These are phyloP conservation scores for Picathartes gymnocephalus DNA, from an alignment of 2,113 vertebrate genomes.

Conservation along the genomic window DNA sequence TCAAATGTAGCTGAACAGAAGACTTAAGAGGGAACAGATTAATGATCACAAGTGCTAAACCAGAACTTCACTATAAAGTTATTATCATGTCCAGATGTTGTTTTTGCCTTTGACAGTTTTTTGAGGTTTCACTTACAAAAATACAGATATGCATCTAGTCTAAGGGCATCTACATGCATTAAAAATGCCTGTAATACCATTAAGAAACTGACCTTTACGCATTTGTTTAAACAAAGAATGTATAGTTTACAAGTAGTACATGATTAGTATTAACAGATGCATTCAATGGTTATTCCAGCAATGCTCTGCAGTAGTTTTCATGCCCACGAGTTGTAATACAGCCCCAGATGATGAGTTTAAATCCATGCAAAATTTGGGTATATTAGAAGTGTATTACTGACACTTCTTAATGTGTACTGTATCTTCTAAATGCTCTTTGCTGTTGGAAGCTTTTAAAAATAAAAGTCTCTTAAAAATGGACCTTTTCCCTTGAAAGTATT, in stretches of 20 bases:
- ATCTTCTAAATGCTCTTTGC: not conserved
- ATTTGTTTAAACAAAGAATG: not conserved
- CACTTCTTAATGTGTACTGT: not conserved
- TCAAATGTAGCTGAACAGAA: conserved; percentile 25
- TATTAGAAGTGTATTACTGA: not conserved
- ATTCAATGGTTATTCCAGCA: not conserved
- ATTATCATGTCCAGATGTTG: not conserved
- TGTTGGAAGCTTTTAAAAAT: not conserved
- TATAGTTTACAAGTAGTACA: not conserved
- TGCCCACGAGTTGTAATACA: not conserved
- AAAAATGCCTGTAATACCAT: not conserved
- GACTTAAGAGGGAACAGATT: not conserved
- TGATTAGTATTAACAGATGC: not conserved
- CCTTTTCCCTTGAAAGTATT: not conserved
- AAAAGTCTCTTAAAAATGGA: not conserved
- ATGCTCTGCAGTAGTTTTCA: not conserved
- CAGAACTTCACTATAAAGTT: not conserved
- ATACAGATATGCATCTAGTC: not conserved
- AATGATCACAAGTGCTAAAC: not conserved
- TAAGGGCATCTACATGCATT: not conserved
- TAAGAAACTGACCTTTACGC: not conserved
- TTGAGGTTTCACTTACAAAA: not conserved
- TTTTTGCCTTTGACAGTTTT: not conserved
- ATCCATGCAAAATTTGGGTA: not conserved
- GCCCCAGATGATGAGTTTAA: not conserved